These are phyloP conservation scores for Lysandra coridon DNA, from an alignment of 2,888 invertebrate genomes.

Conservation along the genomic window DNA sequence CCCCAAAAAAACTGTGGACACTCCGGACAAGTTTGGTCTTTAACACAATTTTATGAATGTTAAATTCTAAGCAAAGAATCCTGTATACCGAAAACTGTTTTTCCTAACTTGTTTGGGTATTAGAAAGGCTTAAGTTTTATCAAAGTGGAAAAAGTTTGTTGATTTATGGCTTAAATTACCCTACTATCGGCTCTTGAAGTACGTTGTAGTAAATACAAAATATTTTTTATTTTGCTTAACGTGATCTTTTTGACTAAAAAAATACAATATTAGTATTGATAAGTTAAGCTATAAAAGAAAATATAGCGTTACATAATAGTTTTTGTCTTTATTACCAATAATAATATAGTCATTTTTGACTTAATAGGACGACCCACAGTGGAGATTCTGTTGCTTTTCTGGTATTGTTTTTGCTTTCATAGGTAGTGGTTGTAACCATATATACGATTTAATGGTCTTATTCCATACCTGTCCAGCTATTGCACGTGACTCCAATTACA, in stretches of 20 bases:
- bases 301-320: too few relatives aligned
- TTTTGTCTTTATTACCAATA: too few relatives aligned
- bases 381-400: too few relatives aligned
- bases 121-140: conserved; percentile 38
- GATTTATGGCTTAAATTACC: conserved; percentile 18
- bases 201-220: not conserved
- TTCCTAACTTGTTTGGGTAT: conserved; percentile 54
- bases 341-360: too few relatives aligned
- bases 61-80: conserved; percentile 64
- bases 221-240: not conserved
- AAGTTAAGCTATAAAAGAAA: too few relatives aligned
- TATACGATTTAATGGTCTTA: too few relatives aligned
- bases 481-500: too few relatives aligned
- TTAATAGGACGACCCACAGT: too few relatives aligned
- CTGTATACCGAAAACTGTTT: conserved; percentile 59
- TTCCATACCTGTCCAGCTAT: too few relatives aligned
- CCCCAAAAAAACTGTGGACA: conserved; percentile 61
- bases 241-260: not conserved
- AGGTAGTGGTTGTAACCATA: too few relatives aligned
- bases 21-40: conserved; percentile 62
- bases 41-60: conserved; percentile 70
- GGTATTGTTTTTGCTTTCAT: too few relatives aligned
- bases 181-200: not conserved
- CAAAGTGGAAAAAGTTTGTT: conserved; percentile 1
- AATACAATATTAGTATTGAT: too few relatives aligned